Evolutionary conservation across 2,113 vertebrate genomes (phyloP), one percentile per base, ranked within the genome.

Genomic region (Lamprotornis superbus): DNA sequence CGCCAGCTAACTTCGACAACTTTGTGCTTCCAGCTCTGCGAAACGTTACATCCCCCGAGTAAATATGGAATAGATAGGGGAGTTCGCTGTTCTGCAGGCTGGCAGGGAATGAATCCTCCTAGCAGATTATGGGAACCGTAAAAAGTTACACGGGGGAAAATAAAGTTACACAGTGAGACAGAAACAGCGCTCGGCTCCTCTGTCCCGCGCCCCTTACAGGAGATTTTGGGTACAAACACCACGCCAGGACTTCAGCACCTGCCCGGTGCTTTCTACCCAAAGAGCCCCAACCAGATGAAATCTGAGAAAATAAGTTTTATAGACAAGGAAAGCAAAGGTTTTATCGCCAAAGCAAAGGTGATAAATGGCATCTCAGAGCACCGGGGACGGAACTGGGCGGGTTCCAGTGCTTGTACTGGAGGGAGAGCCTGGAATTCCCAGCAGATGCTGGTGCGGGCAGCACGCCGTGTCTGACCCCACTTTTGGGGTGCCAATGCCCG

Each of bases 51-150:
- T 8, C 40, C 20, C 55, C 5, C 15, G 17, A 30, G 47, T 17
- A 55, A 79, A 63, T 1, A 2, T 1, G 19, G 1, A 2, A 12
- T 3, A 10, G 15, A 18, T 6, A 1, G 27, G 37, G 9, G 33
- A 11, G 31, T 4, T 52, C 24, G 56, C 6, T 53, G 27, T 7
- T 15, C 40, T 7, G 59, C 59, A 1, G 22, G 11, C 19, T 9
- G 64, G 39, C 39, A 2, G 13, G 24, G 68, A 42, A 5, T 1
- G 5, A 20, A 35, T 17, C n/a, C 18, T 49, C 31, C 46, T 4
- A 19, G 4, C 4, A 15, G 46, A 15, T 15, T 12, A 0, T 5
- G 49, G 50, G 79, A 3, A 6, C 47, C 12, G 6, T 2, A 3
- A 52, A 77, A 69, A 28, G 7, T 69, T 7, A 22, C 37, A 27